phyloP scores from a whole-genome alignment of 2,113 vertebrate species.

The Xenotilapia leptura region DNA sequence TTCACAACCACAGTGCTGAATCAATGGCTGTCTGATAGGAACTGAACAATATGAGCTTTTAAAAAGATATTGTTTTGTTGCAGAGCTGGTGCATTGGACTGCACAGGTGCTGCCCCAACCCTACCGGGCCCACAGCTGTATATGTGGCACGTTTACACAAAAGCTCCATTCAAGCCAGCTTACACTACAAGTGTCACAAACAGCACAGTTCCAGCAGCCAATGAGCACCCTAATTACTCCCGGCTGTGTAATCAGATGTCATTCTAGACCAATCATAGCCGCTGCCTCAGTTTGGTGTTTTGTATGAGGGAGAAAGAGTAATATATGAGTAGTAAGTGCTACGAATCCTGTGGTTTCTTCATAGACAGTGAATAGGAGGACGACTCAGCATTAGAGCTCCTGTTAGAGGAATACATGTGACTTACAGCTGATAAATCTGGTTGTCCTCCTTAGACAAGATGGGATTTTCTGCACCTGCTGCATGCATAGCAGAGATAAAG shows the following conservation, averaged over 20 bases:
- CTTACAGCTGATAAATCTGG: background rate
- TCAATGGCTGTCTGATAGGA: background rate
- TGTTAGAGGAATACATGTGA: background rate
- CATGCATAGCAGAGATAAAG: background rate
- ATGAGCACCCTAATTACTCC: constrained; percentile 7
- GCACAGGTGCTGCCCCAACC: background rate
- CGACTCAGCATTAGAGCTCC: background rate
- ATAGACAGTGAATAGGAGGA: constrained; percentile 17
- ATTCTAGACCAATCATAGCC: constrained; percentile 33
- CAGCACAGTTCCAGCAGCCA: constrained; percentile 37
- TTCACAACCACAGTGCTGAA: background rate
- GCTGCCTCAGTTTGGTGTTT: background rate
- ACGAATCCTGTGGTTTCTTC: background rate
- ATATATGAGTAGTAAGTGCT: background rate
- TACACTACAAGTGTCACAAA: background rate
- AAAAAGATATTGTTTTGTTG: background rate
- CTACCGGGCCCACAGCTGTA: background rate
- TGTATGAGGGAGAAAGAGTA: background rate
- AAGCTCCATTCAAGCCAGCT: constrained; percentile 28
- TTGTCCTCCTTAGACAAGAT: background rate
- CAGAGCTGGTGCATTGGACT: background rate
- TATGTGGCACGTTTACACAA: constrained; percentile 41
- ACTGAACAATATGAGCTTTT: background rate
- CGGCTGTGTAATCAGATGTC: constrained; percentile 47
- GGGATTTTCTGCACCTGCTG: background rate